phyloP scores from a whole-genome alignment of 2,888 invertebrate genomes.

The Carabus problematicus region DNA sequence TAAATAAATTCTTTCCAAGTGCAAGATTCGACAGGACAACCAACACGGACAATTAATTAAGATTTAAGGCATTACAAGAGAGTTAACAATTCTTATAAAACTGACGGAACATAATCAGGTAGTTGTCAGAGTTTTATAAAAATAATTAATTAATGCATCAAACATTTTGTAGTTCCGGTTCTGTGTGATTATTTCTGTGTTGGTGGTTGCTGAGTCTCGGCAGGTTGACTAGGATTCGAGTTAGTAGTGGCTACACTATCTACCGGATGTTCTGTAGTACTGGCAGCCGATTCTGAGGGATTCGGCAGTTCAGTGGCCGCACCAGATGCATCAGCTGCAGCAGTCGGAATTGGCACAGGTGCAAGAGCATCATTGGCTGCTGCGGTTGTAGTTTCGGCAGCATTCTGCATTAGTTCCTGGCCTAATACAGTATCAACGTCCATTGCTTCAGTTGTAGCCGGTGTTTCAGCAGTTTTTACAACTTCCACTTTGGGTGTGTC shows the following conservation, averaged over 20 bases:
- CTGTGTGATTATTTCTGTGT: constrained; percentile 6
- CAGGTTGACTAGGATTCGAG: constrained; percentile 3
- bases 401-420: background rate
- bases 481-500: background rate
- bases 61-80: constrained; percentile 3
- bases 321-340: background rate
- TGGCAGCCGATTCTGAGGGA: background rate
- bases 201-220: background rate
- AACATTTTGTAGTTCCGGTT: background rate
- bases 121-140: background rate
- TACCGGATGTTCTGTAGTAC: background rate
- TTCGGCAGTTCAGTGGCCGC: background rate
- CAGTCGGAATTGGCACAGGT: background rate
- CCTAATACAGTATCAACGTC: constrained; percentile 16
- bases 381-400: background rate
- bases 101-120: no score
- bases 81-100: constrained; percentile 5
- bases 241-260: constrained; percentile 5
- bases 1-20: constrained; percentile 37
- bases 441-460: constrained; percentile 18
- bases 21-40: constrained; percentile 32
- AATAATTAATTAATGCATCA: constrained; percentile 7
- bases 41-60: background rate
- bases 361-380: background rate
- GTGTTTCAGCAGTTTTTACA: background rate